Evolutionary conservation across 2,888 invertebrate genomes (phyloP).

Genomic region (Corbicula japonica): DNA sequence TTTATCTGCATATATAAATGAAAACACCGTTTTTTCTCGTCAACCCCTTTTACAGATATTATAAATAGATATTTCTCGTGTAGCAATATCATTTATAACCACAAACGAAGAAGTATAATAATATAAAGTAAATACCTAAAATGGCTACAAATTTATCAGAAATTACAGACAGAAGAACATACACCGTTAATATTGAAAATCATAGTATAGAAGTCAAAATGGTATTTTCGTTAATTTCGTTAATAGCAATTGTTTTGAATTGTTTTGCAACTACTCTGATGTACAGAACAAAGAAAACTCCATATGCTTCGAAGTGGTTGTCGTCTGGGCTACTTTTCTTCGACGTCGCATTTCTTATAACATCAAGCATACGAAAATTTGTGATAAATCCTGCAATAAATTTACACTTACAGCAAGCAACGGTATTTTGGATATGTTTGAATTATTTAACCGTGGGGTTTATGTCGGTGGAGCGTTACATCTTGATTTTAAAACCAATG

Average conservation of each 20-base stretch:
- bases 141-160: no score
- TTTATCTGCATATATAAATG: no score
- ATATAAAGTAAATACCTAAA: no score
- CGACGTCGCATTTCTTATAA: not conserved
- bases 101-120: no score
- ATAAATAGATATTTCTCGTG: no score
- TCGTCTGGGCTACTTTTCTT: constrained; percentile 7
- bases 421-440: not conserved
- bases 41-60: no score
- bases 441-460: not conserved
- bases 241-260: not conserved
- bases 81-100: no score
- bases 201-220: not conserved
- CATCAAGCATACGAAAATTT: constrained; percentile 5
- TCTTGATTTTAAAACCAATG: constrained; percentile 25
- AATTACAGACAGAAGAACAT: no score
- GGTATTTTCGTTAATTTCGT: not conserved
- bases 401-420: not conserved
- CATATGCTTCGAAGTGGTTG: not conserved
- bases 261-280: not conserved
- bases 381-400: not conserved
- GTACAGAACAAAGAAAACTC: constrained; percentile 4
- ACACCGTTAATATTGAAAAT: not conserved
- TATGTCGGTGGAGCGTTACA: constrained; percentile 18
- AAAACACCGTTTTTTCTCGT: no score